A percentile compares a stretch with the other conserved stretches of the same genome.
These are phyloP conservation scores for Myxocyprinus asiaticus DNA, from an alignment of 2,113 vertebrate species.

Conservation along the genomic window DNA sequence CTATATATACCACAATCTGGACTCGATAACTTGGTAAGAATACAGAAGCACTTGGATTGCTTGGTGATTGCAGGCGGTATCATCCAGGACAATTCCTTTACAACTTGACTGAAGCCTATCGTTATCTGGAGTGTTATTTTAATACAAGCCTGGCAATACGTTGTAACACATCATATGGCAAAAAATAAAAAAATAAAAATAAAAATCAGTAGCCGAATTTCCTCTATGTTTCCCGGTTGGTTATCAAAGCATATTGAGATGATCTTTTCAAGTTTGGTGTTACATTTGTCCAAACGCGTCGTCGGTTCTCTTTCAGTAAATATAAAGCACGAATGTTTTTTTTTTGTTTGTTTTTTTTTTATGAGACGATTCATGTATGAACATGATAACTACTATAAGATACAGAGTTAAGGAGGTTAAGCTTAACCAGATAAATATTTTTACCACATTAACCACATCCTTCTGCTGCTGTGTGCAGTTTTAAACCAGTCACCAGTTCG, in stretches of 20 bases:
- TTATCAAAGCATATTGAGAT: conserved; percentile 1
- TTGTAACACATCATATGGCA: background rate
- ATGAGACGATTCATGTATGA: background rate
- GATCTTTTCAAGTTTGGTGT: conserved; percentile 22
- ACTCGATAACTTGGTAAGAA: conserved; percentile 1
- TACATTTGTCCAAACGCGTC: background rate
- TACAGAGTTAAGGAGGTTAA: background rate
- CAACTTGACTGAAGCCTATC: conserved; percentile 12
- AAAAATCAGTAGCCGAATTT: background rate
- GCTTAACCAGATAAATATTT: background rate
- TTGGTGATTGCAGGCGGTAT: background rate
- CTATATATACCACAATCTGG: background rate
- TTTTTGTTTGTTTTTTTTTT: too few species aligned
- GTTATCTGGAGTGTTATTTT: background rate
- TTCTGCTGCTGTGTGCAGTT: background rate
- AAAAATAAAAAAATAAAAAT: too few species aligned
- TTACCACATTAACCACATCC: background rate
- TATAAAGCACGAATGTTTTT: background rate
- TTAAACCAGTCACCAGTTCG: too few species aligned
- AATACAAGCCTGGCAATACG: background rate
- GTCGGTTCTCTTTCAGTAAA: background rate
- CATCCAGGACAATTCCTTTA: conserved; percentile 3
- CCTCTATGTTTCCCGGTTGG: background rate
- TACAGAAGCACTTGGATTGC: background rate
- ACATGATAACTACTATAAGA: background rate